Evolutionary conservation across 1,140 invertebrate genomes (phyloP).

Genomic region (Magallana ariakensis): DNA sequence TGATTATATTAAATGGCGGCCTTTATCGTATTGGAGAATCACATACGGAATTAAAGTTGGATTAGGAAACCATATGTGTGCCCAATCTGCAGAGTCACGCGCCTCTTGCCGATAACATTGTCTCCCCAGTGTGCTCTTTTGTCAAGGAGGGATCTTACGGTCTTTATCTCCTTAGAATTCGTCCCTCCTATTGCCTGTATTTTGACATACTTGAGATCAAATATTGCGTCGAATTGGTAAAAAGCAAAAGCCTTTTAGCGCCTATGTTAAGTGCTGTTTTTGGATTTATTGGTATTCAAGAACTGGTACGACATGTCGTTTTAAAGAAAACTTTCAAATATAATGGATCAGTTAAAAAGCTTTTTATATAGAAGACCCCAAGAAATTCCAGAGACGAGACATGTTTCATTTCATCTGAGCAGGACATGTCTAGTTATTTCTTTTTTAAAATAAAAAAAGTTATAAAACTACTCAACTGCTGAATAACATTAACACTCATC

Average conservation of each 20-base stretch:
- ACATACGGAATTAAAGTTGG: conserved; percentile 26
- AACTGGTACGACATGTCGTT: background rate
- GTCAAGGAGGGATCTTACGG: background rate
- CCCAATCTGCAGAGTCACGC: conserved; percentile 10
- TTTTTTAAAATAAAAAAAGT: background rate
- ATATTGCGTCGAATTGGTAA: background rate
- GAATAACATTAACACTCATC: background rate
- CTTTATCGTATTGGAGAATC: conserved; percentile 15
- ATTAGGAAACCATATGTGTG: conserved; percentile 25
- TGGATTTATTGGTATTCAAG: background rate
- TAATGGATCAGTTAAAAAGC: background rate
- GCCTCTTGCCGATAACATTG: conserved; percentile 28
- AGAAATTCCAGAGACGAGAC: background rate
- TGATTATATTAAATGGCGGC: conserved; percentile 23
- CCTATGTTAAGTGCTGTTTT: background rate
- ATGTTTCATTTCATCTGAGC: background rate
- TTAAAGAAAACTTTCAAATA: background rate
- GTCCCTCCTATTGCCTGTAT: background rate
- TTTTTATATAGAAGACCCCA: background rate
- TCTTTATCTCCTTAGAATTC: background rate
- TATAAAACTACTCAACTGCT: background rate
- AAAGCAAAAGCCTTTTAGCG: background rate
- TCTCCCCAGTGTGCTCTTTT: background rate
- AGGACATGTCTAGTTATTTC: background rate
- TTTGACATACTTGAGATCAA: background rate